phyloP scores from a whole-genome alignment of 92 coral and sea anemone genomes.

The Palythoa caribaeorum region DNA sequence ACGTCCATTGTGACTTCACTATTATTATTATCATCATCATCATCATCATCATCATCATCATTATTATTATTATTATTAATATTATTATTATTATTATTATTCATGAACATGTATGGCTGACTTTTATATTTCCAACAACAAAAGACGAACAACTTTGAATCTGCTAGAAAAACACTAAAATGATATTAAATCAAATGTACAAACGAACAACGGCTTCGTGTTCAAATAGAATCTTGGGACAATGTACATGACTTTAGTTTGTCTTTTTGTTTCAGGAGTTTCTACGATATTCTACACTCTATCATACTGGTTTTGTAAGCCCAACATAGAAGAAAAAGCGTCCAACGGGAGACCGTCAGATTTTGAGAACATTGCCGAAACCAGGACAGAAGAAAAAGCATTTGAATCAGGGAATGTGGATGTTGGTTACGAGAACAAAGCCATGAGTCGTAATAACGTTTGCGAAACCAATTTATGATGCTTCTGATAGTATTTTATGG shows the following conservation, averaged over 20 bases:
- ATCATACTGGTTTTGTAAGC: slow-evolving; percentile 9
- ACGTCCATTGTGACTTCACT: too few relatives aligned
- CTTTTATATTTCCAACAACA: too few relatives aligned
- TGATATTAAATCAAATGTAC: too few relatives aligned
- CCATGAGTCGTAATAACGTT: neutral
- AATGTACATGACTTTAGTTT: neutral
- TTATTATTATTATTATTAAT: too few relatives aligned
- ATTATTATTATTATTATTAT: too few relatives aligned
- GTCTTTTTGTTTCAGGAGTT: neutral
- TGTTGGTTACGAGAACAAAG: neutral
- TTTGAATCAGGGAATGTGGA: neutral
- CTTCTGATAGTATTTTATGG: neutral
- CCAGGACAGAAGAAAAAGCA: neutral
- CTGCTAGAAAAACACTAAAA: too few relatives aligned
- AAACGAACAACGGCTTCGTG: too few relatives aligned
- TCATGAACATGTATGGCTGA: too few relatives aligned
- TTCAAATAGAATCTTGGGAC: too few relatives aligned
- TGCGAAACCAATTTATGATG: slow-evolving; percentile 9
- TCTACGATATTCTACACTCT: slow-evolving; percentile 8
- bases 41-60: too few relatives aligned
- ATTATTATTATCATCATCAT: too few relatives aligned
- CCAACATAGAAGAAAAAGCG: neutral
- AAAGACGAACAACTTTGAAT: too few relatives aligned
- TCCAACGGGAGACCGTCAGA: neutral
- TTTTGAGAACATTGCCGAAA: neutral